Base-by-base conservation (phyloP, 1,140 invertebrate species). In the Drosophila neocordata region DNA sequence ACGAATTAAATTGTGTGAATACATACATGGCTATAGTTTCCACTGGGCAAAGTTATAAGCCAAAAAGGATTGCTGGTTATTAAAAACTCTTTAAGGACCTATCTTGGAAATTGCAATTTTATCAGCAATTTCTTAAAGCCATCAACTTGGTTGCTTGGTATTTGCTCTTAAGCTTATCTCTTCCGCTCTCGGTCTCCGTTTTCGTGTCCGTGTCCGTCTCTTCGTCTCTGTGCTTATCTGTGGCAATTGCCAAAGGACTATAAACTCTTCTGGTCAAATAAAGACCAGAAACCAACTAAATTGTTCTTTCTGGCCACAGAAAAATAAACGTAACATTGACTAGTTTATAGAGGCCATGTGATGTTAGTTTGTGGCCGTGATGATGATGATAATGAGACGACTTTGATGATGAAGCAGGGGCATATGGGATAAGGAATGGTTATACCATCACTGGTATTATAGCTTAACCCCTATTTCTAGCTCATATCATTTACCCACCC, bases 301-400 rank as follows among this genome's bases (percentile, higher is more conserved):
- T 66, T 60, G 69, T 72, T 58, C 37, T 51, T 15, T 67, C 31
- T 31, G 48, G 56, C 56, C 63, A 37, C 55, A 65, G 37, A 73
- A 66, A 73, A 73, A 73, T 73, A 73, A 73, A 73, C 72, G 71
- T 74, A 74, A 74, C 51, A 61, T 27, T 18, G 31, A 20, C 63
- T 67, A 67, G 38, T 74, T 74, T 74, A 74, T 74, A 34, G 27
- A 24, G 63, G 48, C 38, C 15, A 63, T 55, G 37, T 55, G 58
- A 60, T 57, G 55, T 12, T 34, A 35, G 15, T 57, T 18, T 44
- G 37, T 24, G 20, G 37, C 35, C 27, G 27, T 65, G 44, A 56
- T 24, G 63, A 13, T 24, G 35, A 34, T 61, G 44, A 7, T 51
- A 58, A 18, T 34, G 35, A 8, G 35, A 8, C 18, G 37, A 11